A percentile compares a stretch with the other conserved stretches of the same genome.
phyloP scores from a whole-genome alignment of 2,888 invertebrate species.

The Rhyacophila evoluta region DNA sequence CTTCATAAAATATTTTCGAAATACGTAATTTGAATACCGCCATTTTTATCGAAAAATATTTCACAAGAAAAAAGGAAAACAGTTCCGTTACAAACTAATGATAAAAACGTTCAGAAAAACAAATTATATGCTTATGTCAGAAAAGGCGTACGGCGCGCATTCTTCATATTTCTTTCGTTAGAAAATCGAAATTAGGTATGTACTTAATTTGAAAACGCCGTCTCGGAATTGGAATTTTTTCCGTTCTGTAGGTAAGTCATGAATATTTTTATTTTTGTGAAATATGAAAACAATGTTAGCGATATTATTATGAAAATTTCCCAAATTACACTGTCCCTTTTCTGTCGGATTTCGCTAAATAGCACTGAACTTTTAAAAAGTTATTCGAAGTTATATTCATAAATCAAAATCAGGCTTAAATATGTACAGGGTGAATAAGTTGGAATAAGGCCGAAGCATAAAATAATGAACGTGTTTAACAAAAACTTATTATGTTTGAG shows the following conservation, averaged over 20 bases:
- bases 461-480: neutral
- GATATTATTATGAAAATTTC: neutral
- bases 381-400: slow-evolving; percentile 2
- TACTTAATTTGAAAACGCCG: neutral
- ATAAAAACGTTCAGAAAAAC: neutral
- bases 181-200: slow-evolving; percentile 12
- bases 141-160: neutral
- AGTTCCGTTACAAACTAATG: neutral
- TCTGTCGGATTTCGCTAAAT: neutral
- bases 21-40: too few species aligned
- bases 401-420: neutral
- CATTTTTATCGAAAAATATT: too few species aligned
- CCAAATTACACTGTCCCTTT: neutral
- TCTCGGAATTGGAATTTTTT: neutral
- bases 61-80: neutral
- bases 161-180: neutral
- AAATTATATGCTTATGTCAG: neutral
- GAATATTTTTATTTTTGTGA: neutral
- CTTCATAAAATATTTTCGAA: too few species aligned
- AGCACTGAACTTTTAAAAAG: neutral
- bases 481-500: too few species aligned
- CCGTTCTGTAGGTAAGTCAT: neutral
- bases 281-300: neutral
- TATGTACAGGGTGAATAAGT: neutral
- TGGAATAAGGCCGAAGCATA: neutral